Evolutionary conservation across 2,113 vertebrate species (phyloP).

Genomic region (Cisticola juncidis): DNA sequence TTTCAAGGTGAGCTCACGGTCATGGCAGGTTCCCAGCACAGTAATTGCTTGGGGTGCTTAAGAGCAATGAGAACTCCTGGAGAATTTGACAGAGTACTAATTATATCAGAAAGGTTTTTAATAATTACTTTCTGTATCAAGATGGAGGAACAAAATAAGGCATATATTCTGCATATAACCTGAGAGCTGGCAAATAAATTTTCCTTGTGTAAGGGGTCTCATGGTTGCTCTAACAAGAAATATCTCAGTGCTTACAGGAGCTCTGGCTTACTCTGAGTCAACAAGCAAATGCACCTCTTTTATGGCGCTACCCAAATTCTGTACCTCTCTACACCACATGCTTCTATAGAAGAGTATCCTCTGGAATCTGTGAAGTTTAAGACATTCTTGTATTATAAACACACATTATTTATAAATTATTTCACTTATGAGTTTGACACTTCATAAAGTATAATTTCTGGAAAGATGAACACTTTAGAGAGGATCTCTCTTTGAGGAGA

Average conservation of each 20-base stretch:
- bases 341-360: not conserved
- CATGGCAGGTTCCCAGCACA: slow-evolving; percentile 37
- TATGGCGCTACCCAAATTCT: not conserved
- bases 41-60: slow-evolving; percentile 35
- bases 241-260: not conserved
- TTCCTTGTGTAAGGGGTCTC: not conserved
- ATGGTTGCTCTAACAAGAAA: not conserved
- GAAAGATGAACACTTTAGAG: not conserved
- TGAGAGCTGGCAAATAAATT: not conserved
- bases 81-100: slow-evolving; percentile 28
- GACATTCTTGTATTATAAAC: not conserved
- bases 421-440: not conserved
- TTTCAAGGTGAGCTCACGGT: slow-evolving; percentile 57
- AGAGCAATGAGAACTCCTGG: slow-evolving; percentile 16
- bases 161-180: not conserved
- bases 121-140: slow-evolving; percentile 12
- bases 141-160: not conserved
- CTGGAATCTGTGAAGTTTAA: not conserved
- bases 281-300: not conserved
- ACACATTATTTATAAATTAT: not conserved
- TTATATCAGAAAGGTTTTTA: slow-evolving; percentile 43
- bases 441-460: not conserved
- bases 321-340: not conserved
- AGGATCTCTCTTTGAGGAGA: not conserved
- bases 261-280: not conserved